Conservation (phyloP, 2,797 vertebrate genomes). For the Aratinga solstitialis region DNA sequence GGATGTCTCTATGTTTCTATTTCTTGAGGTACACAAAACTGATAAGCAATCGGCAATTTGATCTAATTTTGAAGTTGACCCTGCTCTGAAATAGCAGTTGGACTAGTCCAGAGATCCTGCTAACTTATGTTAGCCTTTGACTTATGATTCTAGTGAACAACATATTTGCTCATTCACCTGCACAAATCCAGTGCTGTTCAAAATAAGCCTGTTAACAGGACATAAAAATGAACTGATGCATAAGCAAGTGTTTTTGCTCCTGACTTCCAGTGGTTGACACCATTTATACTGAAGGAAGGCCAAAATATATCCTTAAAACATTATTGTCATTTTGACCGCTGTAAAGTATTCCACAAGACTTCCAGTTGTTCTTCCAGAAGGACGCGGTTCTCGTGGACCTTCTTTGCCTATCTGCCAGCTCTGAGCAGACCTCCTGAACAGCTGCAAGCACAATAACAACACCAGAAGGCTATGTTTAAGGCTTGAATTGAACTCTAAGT, state of each 20-base stretch:
- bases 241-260: neutral
- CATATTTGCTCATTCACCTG: neutral
- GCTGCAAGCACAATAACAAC: neutral
- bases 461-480: neutral
- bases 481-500: neutral
- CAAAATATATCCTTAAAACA: neutral
- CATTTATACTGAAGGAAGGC: neutral
- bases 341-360: neutral
- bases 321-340: neutral
- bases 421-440: neutral
- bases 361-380: neutral
- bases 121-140: neutral
- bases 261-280: neutral
- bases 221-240: neutral
- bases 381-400: neutral
- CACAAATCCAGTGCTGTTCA: neutral
- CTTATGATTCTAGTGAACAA: neutral
- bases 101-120: neutral
- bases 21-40: neutral
- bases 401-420: neutral
- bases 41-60: neutral
- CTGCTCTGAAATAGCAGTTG: neutral
- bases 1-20: neutral
- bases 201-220: neutral
- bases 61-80: neutral